A percentile compares a stretch with the other conserved stretches of the same genome.
phyloP scores from a whole-genome alignment of 2,797 vertebrate species.

The Oreochromis grahami region DNA sequence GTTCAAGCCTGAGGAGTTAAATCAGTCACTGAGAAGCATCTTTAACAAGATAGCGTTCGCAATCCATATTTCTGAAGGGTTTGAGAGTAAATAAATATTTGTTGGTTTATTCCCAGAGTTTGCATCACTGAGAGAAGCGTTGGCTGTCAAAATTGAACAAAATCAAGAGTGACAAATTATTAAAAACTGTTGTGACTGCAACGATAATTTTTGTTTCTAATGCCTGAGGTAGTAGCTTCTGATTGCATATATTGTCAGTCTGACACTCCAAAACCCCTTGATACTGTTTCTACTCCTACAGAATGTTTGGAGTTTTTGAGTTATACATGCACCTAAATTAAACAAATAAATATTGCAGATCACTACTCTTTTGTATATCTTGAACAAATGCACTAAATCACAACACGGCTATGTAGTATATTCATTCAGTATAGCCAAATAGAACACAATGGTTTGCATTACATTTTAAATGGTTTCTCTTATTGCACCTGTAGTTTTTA shows the following conservation, averaged over 20 bases:
- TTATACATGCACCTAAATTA: background rate
- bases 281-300: background rate
- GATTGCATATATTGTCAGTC: background rate
- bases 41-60: background rate
- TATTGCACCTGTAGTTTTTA: background rate
- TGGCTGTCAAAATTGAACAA: background rate
- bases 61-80: background rate
- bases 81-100: background rate
- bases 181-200: background rate
- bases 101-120: background rate
- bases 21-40: background rate
- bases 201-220: background rate
- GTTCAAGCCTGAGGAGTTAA: background rate
- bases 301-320: background rate
- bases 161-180: background rate
- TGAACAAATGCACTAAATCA: background rate
- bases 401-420: background rate
- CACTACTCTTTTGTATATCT: background rate
- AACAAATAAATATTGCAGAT: background rate
- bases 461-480: background rate
- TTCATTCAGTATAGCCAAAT: background rate
- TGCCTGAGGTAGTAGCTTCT: background rate
- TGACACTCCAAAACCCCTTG: background rate
- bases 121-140: background rate
- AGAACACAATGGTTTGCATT: background rate